Evolutionary conservation across 2,113 vertebrate species (phyloP).

Genomic region (Myiopsitta monachus): DNA sequence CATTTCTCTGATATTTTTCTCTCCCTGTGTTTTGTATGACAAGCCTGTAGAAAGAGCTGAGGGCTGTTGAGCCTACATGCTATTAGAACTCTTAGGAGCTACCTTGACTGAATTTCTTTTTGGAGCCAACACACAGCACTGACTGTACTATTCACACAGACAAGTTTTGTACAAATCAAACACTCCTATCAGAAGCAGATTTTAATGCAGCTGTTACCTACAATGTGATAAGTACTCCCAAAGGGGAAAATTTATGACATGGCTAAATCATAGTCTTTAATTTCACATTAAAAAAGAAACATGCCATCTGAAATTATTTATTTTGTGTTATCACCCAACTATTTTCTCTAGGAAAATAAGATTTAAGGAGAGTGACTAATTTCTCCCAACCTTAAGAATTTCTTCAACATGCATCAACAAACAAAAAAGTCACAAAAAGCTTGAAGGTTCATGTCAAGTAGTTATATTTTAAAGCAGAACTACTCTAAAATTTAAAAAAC

Average conservation of each 20-base stretch:
- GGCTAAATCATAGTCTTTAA: not conserved
- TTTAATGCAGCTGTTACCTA: not conserved
- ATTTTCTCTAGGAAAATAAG: not conserved
- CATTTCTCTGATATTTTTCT: not conserved
- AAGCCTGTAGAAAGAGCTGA: not conserved
- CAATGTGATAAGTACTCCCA: not conserved
- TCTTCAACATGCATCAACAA: not conserved
- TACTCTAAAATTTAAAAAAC: not conserved
- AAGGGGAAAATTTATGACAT: not conserved
- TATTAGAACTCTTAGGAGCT: not conserved
- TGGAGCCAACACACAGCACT: not conserved
- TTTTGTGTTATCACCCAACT: not conserved
- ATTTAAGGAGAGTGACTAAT: not conserved
- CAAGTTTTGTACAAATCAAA: not conserved
- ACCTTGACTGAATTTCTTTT: not conserved
- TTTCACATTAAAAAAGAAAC: not conserved
- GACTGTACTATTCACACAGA: not conserved
- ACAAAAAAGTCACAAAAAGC: not conserved
- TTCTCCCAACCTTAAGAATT: not conserved
- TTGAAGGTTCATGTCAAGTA: not conserved
- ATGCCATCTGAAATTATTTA: not conserved
- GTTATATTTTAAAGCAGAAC: not conserved
- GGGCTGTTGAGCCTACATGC: not conserved
- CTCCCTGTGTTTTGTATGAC: not conserved
- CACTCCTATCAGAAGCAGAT: not conserved